A percentile compares a stretch with the other conserved stretches of the same genome.
Evolutionary conservation across 2,888 invertebrate species (phyloP).

Genomic region (Altica lythri): DNA sequence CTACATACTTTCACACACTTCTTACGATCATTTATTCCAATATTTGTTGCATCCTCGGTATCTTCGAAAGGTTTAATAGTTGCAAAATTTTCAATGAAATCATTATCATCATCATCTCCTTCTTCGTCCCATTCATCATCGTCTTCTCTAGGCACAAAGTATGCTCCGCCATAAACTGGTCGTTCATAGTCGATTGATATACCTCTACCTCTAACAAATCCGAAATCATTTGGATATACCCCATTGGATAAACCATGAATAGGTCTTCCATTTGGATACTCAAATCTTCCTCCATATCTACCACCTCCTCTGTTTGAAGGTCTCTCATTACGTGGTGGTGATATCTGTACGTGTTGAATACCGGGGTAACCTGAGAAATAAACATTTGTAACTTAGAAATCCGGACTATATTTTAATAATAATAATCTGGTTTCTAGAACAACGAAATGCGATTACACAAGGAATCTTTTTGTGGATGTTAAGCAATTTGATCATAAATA

Average conservation of each 20-base stretch:
- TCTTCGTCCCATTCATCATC: too few species aligned
- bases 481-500: too few species aligned
- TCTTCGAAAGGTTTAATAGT: slow-evolving; percentile 40
- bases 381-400: neutral
- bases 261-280: slow-evolving; percentile 50
- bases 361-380: slow-evolving; percentile 31
- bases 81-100: slow-evolving; percentile 25
- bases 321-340: slow-evolving; percentile 30
- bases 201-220: slow-evolving; percentile 44
- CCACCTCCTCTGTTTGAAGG: slow-evolving; percentile 40
- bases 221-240: slow-evolving; percentile 44
- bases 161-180: slow-evolving; percentile 31
- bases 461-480: too few species aligned
- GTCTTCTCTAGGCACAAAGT: too few species aligned
- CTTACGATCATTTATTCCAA: slow-evolving; percentile 36
- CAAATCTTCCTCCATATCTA: slow-evolving; percentile 50
- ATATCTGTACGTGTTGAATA: slow-evolving; percentile 27
- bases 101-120: slow-evolving; percentile 33
- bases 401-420: too few species aligned
- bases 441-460: too few species aligned
- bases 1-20: slow-evolving; percentile 56
- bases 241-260: slow-evolving; percentile 37
- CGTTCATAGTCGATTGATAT: slow-evolving; percentile 34
- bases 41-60: slow-evolving; percentile 27
- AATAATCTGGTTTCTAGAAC: too few species aligned